Percentiles rank a stretch among this genome's conserved stretches.
phyloP scores from a whole-genome alignment of 2,113 vertebrate species.

The Callithrix jacchus region DNA sequence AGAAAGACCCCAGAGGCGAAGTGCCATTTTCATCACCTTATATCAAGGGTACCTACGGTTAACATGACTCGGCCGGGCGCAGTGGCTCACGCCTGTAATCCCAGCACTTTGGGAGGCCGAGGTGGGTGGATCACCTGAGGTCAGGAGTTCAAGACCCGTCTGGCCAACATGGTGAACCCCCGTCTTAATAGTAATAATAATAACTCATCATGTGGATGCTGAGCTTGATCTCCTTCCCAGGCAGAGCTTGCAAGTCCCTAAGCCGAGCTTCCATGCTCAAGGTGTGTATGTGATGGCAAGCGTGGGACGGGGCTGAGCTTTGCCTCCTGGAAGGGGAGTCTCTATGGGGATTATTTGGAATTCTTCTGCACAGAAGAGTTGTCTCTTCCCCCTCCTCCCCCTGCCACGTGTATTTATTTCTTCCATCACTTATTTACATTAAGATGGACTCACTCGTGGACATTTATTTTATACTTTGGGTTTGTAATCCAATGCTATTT shows the following conservation, averaged over 20 bases:
- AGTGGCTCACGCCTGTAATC: too few relatives aligned
- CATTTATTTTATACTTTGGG: background rate
- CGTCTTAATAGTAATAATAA: too few relatives aligned
- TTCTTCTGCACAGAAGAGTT: background rate
- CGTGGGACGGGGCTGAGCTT: background rate
- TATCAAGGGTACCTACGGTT: background rate
- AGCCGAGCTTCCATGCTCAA: background rate
- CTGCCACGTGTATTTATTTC: background rate
- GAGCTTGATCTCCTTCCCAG: background rate
- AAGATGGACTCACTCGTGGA: too few relatives aligned
- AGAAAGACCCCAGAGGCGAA: background rate
- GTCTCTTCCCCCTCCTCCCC: background rate
- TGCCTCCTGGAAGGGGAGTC: background rate
- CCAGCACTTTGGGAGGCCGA: too few relatives aligned
- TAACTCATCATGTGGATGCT: background rate
- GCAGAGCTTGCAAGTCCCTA: background rate
- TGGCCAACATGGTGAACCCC: too few relatives aligned
- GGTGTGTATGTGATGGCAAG: background rate
- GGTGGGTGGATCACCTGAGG: too few relatives aligned
- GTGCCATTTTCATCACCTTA: background rate
- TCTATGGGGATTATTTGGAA: background rate
- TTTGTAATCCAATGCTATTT: background rate
- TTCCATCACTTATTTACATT: background rate
- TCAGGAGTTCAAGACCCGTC: too few relatives aligned
- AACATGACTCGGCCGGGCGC: background rate